Evolutionary conservation across 2,888 invertebrate species (phyloP), one percentile per base, ranked within the genome.

Genomic region (Lucinisca nassula): DNA sequence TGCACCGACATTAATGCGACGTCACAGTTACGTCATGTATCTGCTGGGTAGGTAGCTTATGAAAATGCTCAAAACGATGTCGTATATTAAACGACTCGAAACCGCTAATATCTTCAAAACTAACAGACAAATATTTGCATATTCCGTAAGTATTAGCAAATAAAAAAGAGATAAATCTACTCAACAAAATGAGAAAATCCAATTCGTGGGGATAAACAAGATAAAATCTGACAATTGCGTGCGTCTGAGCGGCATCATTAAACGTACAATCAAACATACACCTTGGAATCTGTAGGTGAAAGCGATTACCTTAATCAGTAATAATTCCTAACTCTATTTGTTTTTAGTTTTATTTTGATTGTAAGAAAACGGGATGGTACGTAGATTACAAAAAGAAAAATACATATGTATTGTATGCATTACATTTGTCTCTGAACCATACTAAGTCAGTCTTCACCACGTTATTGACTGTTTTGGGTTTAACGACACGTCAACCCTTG

Each of bases 131-230:
- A 79, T 84, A 79, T 84, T 84, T 79, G 70, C 79, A 24, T 79
- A 74, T 49, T 67, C 32, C 30, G 24, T 74, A 79, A 83, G 77
- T 83, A 78, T 72, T 49, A 72, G 72, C 77, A 83, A 77, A 84
- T 45, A 84, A 49, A 74, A 27, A 45, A 70, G 79, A 84, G 78
- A 84, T 67, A 17, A 27, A 45, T 17, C 73, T 49, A 55, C 74
- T 73, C 73, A 74, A 70, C 74, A 77, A 79, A 84, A 84, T 84
- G 84, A 78, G 84, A 84, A 84, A 84, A 79, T 84, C 79, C 74
- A 45, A 58, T 74, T 73, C 73, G n/a, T 2, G 32, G 73, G 84
- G 84, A 84, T 84, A 74, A 84, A 27, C 24, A 38, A 24, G 79
- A 79, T 79, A 79, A 79, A 45, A 74, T 4, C 45, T 74, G 27